phyloP scores from a whole-genome alignment of 2,797 vertebrate species.

The Parauchenoglanis ngamensis region DNA sequence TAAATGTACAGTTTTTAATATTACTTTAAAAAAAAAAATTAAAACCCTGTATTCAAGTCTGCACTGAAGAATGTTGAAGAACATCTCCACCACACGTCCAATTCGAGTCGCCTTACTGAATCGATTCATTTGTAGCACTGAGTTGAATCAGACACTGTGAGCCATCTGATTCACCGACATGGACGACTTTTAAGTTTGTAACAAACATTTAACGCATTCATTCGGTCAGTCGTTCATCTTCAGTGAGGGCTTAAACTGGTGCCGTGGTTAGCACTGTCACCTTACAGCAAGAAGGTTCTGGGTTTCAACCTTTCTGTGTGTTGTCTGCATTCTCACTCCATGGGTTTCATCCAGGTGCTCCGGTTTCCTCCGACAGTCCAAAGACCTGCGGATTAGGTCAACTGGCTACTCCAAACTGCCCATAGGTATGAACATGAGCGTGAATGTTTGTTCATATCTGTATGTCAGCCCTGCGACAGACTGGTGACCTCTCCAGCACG shows the following conservation, averaged over 20 bases:
- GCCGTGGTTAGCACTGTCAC: too few species aligned
- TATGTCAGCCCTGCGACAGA: too few species aligned
- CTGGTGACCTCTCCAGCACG: too few species aligned
- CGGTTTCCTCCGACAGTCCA: too few species aligned
- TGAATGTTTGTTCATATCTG: too few species aligned
- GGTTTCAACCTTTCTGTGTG: too few species aligned
- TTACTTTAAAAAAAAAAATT: background rate
- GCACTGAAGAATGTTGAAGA: background rate
- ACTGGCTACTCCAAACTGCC: too few species aligned
- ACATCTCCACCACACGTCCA: background rate
- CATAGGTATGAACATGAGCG: too few species aligned
- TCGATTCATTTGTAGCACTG: background rate
- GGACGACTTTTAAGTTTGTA: background rate
- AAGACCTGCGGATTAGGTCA: too few species aligned
- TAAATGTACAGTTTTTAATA: background rate
- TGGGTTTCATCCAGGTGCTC: too few species aligned
- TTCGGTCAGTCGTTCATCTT: background rate
- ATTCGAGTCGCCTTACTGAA: background rate
- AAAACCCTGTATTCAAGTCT: background rate
- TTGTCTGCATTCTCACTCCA: too few species aligned
- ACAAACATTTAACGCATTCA: background rate
- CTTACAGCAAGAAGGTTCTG: too few species aligned
- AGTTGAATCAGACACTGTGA: background rate
- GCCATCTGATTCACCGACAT: background rate
- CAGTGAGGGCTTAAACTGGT: background rate